Evolutionary conservation across 2,888 invertebrate genomes (phyloP).

Genomic region (Thecocarcelia acutangulata): DNA sequence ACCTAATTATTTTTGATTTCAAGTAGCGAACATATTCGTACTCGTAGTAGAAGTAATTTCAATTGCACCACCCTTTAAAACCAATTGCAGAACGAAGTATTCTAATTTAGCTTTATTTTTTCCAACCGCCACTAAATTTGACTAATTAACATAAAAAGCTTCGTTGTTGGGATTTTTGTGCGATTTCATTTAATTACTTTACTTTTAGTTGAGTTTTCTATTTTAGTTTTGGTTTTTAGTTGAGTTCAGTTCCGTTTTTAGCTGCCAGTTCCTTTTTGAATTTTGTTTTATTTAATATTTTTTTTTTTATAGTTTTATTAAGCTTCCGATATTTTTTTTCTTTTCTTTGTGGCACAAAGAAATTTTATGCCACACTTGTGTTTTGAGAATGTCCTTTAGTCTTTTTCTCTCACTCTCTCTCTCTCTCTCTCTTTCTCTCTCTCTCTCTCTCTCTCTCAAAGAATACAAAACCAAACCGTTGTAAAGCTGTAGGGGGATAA

Average conservation of each 20-base stretch:
- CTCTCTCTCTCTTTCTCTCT: background rate
- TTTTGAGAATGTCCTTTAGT: conserved; percentile 42
- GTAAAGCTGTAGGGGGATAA: conserved; percentile 10
- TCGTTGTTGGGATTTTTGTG: conserved; percentile 19
- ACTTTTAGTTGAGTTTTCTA: conserved; percentile 5
- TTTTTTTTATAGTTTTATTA: conserved; percentile 19
- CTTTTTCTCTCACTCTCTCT: background rate
- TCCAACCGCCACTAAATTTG: conserved; percentile 33
- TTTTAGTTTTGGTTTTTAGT: conserved; percentile 19
- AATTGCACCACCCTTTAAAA: background rate
- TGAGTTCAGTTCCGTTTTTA: conserved; percentile 42
- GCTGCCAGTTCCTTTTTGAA: conserved; percentile 46
- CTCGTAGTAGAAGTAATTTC: no score
- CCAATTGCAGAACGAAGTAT: background rate
- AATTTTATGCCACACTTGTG: conserved; percentile 39
- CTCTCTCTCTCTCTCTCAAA: background rate
- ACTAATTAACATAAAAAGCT: conserved; percentile 50
- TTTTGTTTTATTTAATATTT: background rate
- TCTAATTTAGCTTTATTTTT: conserved; percentile 12
- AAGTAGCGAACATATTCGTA: background rate
- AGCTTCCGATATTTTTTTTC: conserved; percentile 5
- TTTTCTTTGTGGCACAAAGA: conserved; percentile 38
- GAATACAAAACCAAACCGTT: background rate
- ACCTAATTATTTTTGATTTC: conserved; percentile 9
- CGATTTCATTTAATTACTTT: conserved; percentile 62